These are phyloP conservation scores for Tychaedon coryphoeus DNA, from an alignment of 2,113 vertebrate genomes.

Conservation along the genomic window DNA sequence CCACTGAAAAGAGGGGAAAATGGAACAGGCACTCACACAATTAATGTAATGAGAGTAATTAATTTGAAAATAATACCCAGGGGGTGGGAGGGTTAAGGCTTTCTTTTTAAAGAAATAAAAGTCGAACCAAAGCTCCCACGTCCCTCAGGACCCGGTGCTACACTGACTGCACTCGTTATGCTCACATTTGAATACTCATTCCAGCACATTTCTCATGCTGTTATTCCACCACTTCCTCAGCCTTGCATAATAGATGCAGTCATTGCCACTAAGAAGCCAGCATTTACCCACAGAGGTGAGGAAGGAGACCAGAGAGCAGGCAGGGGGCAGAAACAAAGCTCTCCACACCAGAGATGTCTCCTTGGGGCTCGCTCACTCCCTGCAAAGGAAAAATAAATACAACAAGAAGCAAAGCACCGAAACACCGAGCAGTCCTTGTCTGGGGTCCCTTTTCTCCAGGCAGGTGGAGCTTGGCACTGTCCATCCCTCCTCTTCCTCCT, in stretches of 20 bases:
- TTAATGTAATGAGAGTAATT: constrained; percentile 67
- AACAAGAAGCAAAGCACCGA: neutral
- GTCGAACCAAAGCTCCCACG: constrained; percentile 34
- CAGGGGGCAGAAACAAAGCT: constrained; percentile 31
- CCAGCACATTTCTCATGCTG: constrained; percentile 63
- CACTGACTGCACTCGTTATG: constrained; percentile 66
- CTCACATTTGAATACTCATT: constrained; percentile 69
- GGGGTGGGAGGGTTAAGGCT: constrained; percentile 51
- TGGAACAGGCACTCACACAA: constrained; percentile 44
- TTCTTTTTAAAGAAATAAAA: constrained; percentile 52
- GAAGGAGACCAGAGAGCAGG: neutral
- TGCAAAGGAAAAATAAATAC: neutral
- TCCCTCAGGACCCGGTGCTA: constrained; percentile 64
- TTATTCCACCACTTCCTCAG: constrained; percentile 61
- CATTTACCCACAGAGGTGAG: constrained; percentile 56
- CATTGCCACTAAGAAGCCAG: constrained; percentile 55
- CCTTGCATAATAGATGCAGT: constrained; percentile 63
- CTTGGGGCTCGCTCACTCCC: neutral
- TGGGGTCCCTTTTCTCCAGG: neutral
- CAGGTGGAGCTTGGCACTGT: fast-evolving
- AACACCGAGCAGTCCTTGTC: fast-evolving
- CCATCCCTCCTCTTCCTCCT: neutral
- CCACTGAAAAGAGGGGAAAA: constrained; percentile 20
- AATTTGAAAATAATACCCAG: constrained; percentile 61
- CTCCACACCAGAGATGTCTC: neutral